Evolutionary conservation across 2,113 vertebrate species (phyloP).

Genomic region (Brachirus orientalis): DNA sequence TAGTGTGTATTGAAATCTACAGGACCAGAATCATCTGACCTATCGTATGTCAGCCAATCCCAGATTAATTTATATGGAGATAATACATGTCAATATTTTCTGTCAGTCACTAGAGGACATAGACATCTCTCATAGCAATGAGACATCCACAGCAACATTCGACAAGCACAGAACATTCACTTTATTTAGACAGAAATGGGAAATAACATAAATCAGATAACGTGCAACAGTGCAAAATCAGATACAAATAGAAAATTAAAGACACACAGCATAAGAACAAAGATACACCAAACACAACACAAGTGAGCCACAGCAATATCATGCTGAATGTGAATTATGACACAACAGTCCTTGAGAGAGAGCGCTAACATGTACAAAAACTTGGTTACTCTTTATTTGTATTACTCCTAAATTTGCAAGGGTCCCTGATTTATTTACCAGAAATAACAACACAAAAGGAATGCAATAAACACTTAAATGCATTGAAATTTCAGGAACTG

Average conservation of each 20-base stretch:
- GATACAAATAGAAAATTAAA: slow-evolving; percentile 54
- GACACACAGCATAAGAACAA: slow-evolving; percentile 33
- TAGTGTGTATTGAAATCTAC: not conserved
- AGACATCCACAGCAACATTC: slow-evolving; percentile 62
- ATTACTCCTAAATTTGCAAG: slow-evolving; percentile 6
- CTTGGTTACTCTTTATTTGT: not conserved
- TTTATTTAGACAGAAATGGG: slow-evolving; percentile 73
- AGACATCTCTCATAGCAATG: slow-evolving; percentile 59
- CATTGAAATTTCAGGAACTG: slow-evolving; percentile 41
- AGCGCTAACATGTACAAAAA: not conserved
- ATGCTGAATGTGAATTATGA: slow-evolving; percentile 14
- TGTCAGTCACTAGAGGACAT: slow-evolving; percentile 46
- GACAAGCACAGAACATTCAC: slow-evolving; percentile 62
- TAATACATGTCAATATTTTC: slow-evolving; percentile 48
- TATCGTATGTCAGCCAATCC: slow-evolving; percentile 52
- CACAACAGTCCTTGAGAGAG: slow-evolving; percentile 21
- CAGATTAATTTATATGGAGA: slow-evolving; percentile 33
- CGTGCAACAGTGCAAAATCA: slow-evolving; percentile 76
- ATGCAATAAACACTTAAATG: slow-evolving; percentile 25
- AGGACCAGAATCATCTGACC: not conserved
- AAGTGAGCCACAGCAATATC: slow-evolving; percentile 36
- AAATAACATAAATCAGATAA: slow-evolving; percentile 64
- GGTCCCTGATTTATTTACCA: slow-evolving; percentile 19
- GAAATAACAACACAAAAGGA: slow-evolving; percentile 19
- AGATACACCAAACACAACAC: slow-evolving; percentile 35